These are phyloP conservation scores for Triplophysa tibetana DNA, from an alignment of 2,113 vertebrate genomes.

Conservation along the genomic window DNA sequence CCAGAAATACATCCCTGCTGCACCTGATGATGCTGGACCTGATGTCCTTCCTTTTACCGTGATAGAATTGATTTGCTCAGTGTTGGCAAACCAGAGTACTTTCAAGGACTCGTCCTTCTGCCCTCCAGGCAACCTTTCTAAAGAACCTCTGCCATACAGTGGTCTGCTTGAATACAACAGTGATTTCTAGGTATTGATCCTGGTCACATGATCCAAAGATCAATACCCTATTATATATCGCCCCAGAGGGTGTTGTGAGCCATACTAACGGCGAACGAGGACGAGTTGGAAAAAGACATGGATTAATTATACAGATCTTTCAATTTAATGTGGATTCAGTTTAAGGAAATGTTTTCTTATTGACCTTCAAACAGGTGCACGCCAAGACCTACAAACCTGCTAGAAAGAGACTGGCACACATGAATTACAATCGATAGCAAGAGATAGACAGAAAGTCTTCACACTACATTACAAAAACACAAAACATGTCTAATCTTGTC, in stretches of 20 bases:
- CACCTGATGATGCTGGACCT: neutral
- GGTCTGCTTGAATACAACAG: constrained; percentile 41
- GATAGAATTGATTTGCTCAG: constrained; percentile 50
- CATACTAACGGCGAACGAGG: neutral
- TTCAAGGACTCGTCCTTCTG: constrained; percentile 57
- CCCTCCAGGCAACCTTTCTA: constrained; percentile 63
- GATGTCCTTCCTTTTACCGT: constrained; percentile 47
- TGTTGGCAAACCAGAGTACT: constrained; percentile 57
- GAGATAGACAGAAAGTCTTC: neutral
- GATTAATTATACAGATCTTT: constrained; percentile 42
- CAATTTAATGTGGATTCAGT: neutral
- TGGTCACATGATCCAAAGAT: constrained; percentile 55
- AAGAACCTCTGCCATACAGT: constrained; percentile 51
- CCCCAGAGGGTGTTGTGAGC: constrained; percentile 23
- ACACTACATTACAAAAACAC: too few relatives aligned
- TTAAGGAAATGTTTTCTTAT: constrained; percentile 21
- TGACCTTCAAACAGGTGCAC: neutral
- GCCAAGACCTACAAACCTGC: neutral
- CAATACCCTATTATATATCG: constrained; percentile 27
- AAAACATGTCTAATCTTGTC: constrained; percentile 7
- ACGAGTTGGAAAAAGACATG: constrained; percentile 32
- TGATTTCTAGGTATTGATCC: constrained; percentile 67
- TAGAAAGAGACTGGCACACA: neutral
- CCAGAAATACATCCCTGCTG: constrained; percentile 27
- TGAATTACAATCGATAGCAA: neutral